Conservation (phyloP, 2,113 vertebrate species). For the Nycticryphes semicollaris region DNA sequence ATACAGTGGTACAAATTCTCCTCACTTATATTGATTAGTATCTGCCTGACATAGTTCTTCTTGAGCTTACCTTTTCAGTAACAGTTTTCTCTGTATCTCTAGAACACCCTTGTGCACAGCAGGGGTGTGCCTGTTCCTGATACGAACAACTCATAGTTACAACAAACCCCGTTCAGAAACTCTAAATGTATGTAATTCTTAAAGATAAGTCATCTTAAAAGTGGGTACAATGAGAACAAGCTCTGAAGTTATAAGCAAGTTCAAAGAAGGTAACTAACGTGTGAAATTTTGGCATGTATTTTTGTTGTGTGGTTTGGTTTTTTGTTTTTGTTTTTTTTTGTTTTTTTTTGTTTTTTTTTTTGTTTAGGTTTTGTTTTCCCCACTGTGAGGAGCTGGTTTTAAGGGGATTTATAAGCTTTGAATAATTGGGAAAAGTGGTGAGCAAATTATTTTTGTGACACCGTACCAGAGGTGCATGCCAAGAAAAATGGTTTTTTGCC, state of each 20-base stretch:
- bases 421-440: neutral
- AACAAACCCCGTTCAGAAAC: neutral
- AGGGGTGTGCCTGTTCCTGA: neutral
- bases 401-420: neutral
- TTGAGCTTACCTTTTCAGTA: neutral
- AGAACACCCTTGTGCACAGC: neutral
- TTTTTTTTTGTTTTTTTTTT: too few species aligned
- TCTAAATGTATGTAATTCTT: neutral
- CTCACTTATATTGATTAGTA: neutral
- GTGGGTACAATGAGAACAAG: neutral
- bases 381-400: neutral
- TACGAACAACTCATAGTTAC: neutral
- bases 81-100: neutral
- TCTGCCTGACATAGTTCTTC: neutral
- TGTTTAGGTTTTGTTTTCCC: too few species aligned
- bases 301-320: too few species aligned
- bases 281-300: neutral
- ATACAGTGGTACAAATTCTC: neutral
- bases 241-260: neutral
- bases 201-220: neutral
- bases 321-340: too few species aligned
- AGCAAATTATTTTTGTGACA: constrained; percentile 16
- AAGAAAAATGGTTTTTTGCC: constrained; percentile 49
- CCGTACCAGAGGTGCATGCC: neutral
- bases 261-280: neutral